These are phyloP conservation scores for Scaptomyza caliginosa DNA, from an alignment of 2,888 invertebrate species.

Conservation along the genomic window DNA sequence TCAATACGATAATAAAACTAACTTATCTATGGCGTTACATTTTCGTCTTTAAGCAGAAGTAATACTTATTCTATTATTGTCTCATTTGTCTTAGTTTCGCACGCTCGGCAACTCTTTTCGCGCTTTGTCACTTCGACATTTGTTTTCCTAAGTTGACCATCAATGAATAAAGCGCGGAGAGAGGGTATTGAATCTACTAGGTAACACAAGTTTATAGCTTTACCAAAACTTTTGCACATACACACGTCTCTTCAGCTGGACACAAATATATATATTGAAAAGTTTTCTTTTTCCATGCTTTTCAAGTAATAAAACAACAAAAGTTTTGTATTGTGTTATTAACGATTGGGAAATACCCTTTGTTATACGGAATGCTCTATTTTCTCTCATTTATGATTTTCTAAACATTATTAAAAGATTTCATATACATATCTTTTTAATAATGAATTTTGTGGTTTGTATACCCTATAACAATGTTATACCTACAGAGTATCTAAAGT, in stretches of 20 bases:
- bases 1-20: slow-evolving; percentile 25
- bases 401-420: too few relatives aligned
- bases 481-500: slow-evolving; percentile 11
- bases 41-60: slow-evolving; percentile 43
- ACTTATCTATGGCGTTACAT: slow-evolving; percentile 29
- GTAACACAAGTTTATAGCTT: slow-evolving; percentile 70
- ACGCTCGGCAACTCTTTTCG: slow-evolving; percentile 62
- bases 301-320: slow-evolving; percentile 21
- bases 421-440: neutral
- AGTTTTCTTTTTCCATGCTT: slow-evolving; percentile 50
- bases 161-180: slow-evolving; percentile 15
- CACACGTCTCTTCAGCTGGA: slow-evolving; percentile 52
- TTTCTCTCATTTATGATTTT: too few relatives aligned
- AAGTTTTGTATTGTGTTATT: neutral
- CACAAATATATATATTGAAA: slow-evolving; percentile 55
- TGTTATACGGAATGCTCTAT: neutral
- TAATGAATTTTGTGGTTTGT: neutral
- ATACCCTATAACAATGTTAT: neutral
- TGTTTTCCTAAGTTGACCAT: slow-evolving; percentile 69
- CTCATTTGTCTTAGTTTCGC: slow-evolving; percentile 72
- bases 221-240: slow-evolving; percentile 57
- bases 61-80: slow-evolving; percentile 66
- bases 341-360: slow-evolving; percentile 19
- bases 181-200: slow-evolving; percentile 47
- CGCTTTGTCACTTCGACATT: slow-evolving; percentile 71